Conservation (phyloP, 1,140 invertebrate species). For the Arctopsyche grandis region DNA sequence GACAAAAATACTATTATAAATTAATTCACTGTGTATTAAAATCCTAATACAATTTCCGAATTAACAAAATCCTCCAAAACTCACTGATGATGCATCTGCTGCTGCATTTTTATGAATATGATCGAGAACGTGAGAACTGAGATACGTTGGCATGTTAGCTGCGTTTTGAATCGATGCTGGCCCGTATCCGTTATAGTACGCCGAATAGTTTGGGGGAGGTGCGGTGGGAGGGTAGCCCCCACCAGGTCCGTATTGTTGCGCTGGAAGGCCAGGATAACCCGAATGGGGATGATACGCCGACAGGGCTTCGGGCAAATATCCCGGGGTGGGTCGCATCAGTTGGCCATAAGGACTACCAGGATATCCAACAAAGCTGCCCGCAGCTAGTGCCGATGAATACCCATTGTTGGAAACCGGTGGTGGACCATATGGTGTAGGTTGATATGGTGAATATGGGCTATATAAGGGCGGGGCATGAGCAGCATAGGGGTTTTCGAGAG, state of each 20-base stretch:
- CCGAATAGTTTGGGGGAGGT: constrained; percentile 55
- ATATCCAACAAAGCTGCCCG: constrained; percentile 63
- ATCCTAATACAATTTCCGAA: constrained; percentile 27
- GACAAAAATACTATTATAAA: constrained; percentile 21
- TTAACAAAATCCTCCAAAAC: constrained; percentile 67
- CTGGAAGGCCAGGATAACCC: constrained; percentile 50
- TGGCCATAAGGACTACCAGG: constrained; percentile 62
- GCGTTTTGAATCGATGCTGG: constrained; percentile 56
- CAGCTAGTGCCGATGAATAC: constrained; percentile 57
- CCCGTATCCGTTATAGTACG: constrained; percentile 64
- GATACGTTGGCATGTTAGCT: constrained; percentile 53
- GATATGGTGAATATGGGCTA: constrained; percentile 52
- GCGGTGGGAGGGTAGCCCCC: constrained; percentile 60
- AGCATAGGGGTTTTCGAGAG: constrained; percentile 59
- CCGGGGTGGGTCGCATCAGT: constrained; percentile 64
- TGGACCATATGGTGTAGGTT: constrained; percentile 51
- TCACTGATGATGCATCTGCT: constrained; percentile 61
- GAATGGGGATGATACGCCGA: constrained; percentile 58
- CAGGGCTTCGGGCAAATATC: constrained; percentile 62
- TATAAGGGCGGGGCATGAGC: constrained; percentile 50
- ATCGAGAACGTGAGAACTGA: constrained; percentile 54
- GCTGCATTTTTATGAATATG: constrained; percentile 63
- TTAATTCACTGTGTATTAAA: constrained; percentile 2
- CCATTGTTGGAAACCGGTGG: constrained; percentile 53
- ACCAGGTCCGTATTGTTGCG: constrained; percentile 55